phyloP scores from a whole-genome alignment of 2,797 vertebrate species.

The Onychomys torridus region DNA sequence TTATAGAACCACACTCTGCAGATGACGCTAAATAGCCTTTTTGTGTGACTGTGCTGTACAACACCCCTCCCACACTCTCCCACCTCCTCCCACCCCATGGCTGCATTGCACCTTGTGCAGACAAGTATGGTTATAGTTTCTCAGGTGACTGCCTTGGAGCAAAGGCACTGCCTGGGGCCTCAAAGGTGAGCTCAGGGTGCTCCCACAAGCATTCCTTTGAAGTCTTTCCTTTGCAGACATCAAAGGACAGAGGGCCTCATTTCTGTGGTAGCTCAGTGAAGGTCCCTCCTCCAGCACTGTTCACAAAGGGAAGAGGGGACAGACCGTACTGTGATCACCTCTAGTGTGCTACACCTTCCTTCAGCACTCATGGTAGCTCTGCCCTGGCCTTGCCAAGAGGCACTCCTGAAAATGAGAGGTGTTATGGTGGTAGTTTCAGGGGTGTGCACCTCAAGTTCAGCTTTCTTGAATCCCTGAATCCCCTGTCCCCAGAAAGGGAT shows the following conservation, averaged over 20 bases:
- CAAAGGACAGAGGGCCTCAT: not conserved
- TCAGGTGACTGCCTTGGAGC: not conserved
- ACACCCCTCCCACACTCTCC: not conserved
- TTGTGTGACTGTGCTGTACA: not conserved
- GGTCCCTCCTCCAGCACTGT: not conserved
- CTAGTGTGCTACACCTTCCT: rapidly evolving
- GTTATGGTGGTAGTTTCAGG: not conserved
- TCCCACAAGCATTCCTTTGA: not conserved
- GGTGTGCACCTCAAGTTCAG: not conserved
- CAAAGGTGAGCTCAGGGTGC: not conserved
- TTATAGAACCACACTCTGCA: rapidly evolving
- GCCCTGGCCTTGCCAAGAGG: not conserved
- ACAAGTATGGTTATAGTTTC: not conserved
- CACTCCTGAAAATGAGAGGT: not conserved
- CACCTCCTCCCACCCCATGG: not conserved
- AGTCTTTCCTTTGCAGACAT: not conserved
- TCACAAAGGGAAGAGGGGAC: not conserved
- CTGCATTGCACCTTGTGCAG: not conserved
- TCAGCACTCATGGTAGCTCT: not conserved
- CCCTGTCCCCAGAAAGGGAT: not conserved
- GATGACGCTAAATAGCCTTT: not conserved
- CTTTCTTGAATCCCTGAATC: not conserved
- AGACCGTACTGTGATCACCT: not conserved
- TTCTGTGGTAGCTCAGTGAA: not conserved
- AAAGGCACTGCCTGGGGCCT: not conserved